Evolutionary conservation across 2,113 vertebrate genomes (phyloP), one percentile per base, ranked within the genome.

Genomic region (Passer montanus): DNA sequence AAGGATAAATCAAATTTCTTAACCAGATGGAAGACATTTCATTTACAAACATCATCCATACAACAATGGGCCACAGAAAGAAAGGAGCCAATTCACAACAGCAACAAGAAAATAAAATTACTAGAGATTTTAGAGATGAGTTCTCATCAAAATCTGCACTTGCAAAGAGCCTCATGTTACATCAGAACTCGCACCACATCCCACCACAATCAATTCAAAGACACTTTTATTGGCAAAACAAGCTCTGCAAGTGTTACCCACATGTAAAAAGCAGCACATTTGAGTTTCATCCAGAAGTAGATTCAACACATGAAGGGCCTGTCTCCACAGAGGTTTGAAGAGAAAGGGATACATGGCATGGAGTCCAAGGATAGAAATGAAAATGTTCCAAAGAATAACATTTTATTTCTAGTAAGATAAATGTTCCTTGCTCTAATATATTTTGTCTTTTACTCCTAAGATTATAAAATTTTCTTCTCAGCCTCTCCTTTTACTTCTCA

Each of bases 51-150:
- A 95, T 60, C 60, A 93, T 43, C 68, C 49, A 43, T 53, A 64
- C 49, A 84, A 86, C 83, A 90, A 49, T 3, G 41, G 76, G 84
- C 72, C 83, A 89, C 64, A 78, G 76, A 92, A 94, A 93, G 56
- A 84, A 93, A 93, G 44, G 37, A 93, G 72, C 22, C 64, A 92
- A 90, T 79, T 95, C 94, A 81, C 69, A 95, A 92, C 17, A 93
- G 68, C 56, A 93, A 95, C 63, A 94, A 93, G 84, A 89, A 95
- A 94, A 91, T 60, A 96, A 68, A 95, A 93, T 84, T 80, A 94
- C 56, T 74, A 80, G 70, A 83, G 35, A 92, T 93, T 93, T 90
- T 39, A 74, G 70, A 87, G 68, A 76, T 0, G 3, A 90, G 68
- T 56, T 92, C 90, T 94, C 83, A 84, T 84, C 60, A 75, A 96